Base-by-base conservation (phyloP, 2,888 invertebrate species). In the Aethes cnicana region DNA sequence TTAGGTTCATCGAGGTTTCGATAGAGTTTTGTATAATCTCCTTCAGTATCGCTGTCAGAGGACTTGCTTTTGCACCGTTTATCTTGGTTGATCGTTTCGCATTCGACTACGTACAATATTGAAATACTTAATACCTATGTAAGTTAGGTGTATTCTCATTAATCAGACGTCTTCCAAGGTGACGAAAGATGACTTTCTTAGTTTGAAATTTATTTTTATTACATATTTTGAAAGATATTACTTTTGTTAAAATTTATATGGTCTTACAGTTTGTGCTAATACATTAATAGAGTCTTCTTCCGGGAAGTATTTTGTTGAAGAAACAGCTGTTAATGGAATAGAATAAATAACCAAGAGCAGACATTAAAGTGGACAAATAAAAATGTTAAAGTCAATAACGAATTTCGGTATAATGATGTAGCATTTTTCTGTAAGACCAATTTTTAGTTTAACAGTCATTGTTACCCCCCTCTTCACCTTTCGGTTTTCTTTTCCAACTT, bases 151-250 rank as follows among this genome's bases (percentile, higher is more conserved):
- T 85, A 84, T 80, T 81, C 73, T 81, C 84, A 79, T 83, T 85
- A 85, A 88, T 88, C 86, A 72, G 81, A 85, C 87, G 89, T 89
- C 89, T 89, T 89, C 89, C 89, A 89, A 83, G 74, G 84, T 85
- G 88, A 86, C 88, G 88, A 86, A 82, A 86, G 81, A 72, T 74
- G 61, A 55, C 36, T 48, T 53, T 43, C 14, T 46, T 67, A 58
- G 49, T 58, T 50, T 12, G 8, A 2, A 35, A 35, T 9, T 16
- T 17, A 2, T 33, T 33, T 33, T 33, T 18, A 11, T 4, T 9
- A 3, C 3, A 11, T 26, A 26, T 11, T 26, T 26, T 11, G 4
- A 1, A 16, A 32, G 16, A 18, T n/a, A n/a, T n/a, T n/a, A n/a
- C n/a, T n/a, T n/a, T n/a, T n/a, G n/a, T n/a, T n/a, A n/a, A n/a